Base-by-base conservation (phyloP, 2,113 vertebrate genomes). In the Anarrhichthys ocellatus region DNA sequence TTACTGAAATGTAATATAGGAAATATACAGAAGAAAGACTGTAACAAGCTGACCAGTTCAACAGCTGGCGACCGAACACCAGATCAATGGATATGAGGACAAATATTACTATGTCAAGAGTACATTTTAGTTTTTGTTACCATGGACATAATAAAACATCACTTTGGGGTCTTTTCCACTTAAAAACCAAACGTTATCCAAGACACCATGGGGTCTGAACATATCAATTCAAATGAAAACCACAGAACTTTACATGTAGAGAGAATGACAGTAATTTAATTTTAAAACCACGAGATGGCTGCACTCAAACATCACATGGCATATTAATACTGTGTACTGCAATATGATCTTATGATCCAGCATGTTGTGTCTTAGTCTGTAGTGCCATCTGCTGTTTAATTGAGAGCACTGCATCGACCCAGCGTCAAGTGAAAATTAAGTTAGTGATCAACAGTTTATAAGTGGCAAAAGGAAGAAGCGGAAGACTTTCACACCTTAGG, bases 311-410 rank as follows among this genome's bases (percentile, higher is more conserved):
- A 54, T 32, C 0, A 38, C 8, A n/a, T 15, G 27, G 8, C 27
- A 71, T 10, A 22, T 38, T 24, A 50, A 63, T 24, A 32, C 20
- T 2, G 0, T 54, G 5, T n/a, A 42, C 17, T 44, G 42, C 29
- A 20, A 40, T 42, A 20, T 54, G 6, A 56, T 29, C 44, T 36
- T 34, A 10, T n/a, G 27, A 6, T 17, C 40, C 2, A 69, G 34
- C 29, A 2, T 10, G 2, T 3, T 20, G 3, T 42, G 14, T 15
- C 24, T 82, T 72, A 38, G 75, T 52, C 83, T 89, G 86, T 1
- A 65, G 0, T 76, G 0, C 89, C 88, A 87, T 56, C 93, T 94
- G 71, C 85, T 92, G 94, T 80, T 68, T 9, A 44, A 10, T 0
- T 58, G 13, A 10, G 40, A 75, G 18, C 11, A 50, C 56, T 87